Conservation (phyloP, 2,888 invertebrate species). For the Exephanes ischioxanthus region DNA sequence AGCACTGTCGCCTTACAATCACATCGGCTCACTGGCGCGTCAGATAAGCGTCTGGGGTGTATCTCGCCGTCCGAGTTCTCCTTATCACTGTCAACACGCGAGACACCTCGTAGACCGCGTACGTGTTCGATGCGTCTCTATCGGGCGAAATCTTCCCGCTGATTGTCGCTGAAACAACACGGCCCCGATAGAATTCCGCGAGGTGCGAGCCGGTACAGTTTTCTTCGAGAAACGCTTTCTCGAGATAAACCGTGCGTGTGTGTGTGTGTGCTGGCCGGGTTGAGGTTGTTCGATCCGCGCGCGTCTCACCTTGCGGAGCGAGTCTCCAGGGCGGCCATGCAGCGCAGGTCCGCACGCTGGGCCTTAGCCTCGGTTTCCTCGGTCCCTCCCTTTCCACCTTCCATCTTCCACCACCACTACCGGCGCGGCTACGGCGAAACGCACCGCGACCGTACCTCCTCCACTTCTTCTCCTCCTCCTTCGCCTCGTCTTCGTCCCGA, state of each 20-base stretch:
- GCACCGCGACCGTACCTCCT: slow-evolving; percentile 15
- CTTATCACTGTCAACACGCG: slow-evolving; percentile 75
- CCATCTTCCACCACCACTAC: slow-evolving; percentile 61
- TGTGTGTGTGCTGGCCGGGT: slow-evolving; percentile 3
- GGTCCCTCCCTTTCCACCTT: slow-evolving; percentile 71
- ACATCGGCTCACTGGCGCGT: slow-evolving; percentile 27
- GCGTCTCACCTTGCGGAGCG: slow-evolving; percentile 85
- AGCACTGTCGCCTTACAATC: background rate
- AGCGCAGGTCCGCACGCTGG: slow-evolving; percentile 82
- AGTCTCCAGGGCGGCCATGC: slow-evolving; percentile 83
- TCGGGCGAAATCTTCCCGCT: background rate
- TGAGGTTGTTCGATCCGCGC: slow-evolving; percentile 78
- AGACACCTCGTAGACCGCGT: background rate
- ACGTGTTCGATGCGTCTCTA: background rate
- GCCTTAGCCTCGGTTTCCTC: slow-evolving; percentile 69
- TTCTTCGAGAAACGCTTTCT: slow-evolving; percentile 52
- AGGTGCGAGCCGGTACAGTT: background rate
- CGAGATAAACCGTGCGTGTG: slow-evolving; percentile 33
- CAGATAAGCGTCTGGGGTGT: slow-evolving; percentile 57
- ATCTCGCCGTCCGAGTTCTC: slow-evolving; percentile 38
- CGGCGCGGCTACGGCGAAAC: slow-evolving; percentile 18
- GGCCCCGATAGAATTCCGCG: background rate
- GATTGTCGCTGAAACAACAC: background rate
- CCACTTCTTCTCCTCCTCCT: slow-evolving; percentile 47
- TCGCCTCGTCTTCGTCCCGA: slow-evolving; percentile 22